Percentiles rank a stretch among this genome's conserved stretches.
phyloP scores from a whole-genome alignment of 1,140 invertebrate species.

The Drosophila parvula region DNA sequence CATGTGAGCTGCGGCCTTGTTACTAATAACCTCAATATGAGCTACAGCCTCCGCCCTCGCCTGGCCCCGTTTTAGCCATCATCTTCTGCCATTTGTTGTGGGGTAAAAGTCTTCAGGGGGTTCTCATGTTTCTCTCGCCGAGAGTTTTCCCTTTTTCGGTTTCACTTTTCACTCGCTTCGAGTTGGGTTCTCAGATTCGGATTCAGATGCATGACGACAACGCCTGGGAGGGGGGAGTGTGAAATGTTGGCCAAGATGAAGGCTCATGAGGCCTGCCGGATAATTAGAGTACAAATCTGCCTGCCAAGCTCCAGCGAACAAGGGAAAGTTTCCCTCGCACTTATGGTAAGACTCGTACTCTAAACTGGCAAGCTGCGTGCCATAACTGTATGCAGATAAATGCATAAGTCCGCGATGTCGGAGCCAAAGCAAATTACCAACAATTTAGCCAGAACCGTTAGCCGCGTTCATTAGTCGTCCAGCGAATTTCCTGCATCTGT shows the following conservation, averaged over 20 bases:
- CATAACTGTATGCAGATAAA: constrained; percentile 74
- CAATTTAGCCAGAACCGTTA: constrained; percentile 76
- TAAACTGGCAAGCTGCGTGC: constrained; percentile 38
- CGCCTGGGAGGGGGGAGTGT: constrained; percentile 41
- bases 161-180: constrained; percentile 67
- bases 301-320: constrained; percentile 65
- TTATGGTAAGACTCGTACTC: constrained; percentile 4
- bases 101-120: constrained; percentile 59
- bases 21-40: constrained; percentile 80
- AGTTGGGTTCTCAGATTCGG: constrained; percentile 59
- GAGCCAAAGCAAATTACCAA: constrained; percentile 66
- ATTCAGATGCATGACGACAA: constrained; percentile 55
- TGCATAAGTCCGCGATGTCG: constrained; percentile 66
- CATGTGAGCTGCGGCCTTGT: constrained; percentile 68
- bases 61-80: constrained; percentile 24
- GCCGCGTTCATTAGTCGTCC: constrained; percentile 61
- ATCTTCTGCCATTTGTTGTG: constrained; percentile 38
- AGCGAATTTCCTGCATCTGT: constrained; percentile 62
- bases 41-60: constrained; percentile 26
- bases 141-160: constrained; percentile 76
- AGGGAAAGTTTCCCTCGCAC: constrained; percentile 60
- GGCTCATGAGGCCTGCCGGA: constrained; percentile 46
- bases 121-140: constrained; percentile 67
- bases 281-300: constrained; percentile 78
- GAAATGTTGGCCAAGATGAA: constrained; percentile 56